phyloP scores from a whole-genome alignment of 53 echinoderm and acorn worm genomes.

The Crossaster papposus region DNA sequence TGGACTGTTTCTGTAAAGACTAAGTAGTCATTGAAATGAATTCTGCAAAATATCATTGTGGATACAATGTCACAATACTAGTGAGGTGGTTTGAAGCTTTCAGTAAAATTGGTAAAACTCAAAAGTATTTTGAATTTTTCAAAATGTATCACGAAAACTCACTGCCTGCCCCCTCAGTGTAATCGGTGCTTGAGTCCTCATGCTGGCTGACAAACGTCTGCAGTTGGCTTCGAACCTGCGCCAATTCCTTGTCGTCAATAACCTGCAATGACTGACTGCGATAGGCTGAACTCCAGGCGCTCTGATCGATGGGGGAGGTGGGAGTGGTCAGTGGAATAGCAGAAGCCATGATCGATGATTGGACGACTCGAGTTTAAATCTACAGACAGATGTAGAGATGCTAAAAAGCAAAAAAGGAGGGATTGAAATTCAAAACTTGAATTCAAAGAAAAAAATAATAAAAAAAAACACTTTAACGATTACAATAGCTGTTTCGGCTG shows the following conservation, averaged over 20 bases:
- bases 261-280: neutral
- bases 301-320: conserved; percentile 14
- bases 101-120: too few relatives aligned
- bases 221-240: conserved; percentile 32
- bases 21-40: too few relatives aligned
- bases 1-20: too few relatives aligned
- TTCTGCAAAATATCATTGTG: too few relatives aligned
- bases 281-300: neutral
- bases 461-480: too few relatives aligned
- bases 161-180: conserved; percentile 11
- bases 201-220: conserved; percentile 54
- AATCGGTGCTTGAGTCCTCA: conserved; percentile 38
- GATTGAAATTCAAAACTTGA: too few relatives aligned
- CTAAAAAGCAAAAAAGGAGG: neutral
- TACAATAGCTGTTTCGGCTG: too few relatives aligned
- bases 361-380: neutral
- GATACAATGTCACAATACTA: too few relatives aligned
- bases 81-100: too few relatives aligned
- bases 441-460: too few relatives aligned
- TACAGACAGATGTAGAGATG: neutral
- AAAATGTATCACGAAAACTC: neutral
- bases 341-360: conserved; percentile 25
- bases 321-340: neutral
- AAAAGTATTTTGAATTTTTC: neutral
- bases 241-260: conserved; percentile 11